Evolutionary conservation across 1,140 invertebrate genomes (phyloP).

Genomic region (Aphelenchoides besseyi): DNA sequence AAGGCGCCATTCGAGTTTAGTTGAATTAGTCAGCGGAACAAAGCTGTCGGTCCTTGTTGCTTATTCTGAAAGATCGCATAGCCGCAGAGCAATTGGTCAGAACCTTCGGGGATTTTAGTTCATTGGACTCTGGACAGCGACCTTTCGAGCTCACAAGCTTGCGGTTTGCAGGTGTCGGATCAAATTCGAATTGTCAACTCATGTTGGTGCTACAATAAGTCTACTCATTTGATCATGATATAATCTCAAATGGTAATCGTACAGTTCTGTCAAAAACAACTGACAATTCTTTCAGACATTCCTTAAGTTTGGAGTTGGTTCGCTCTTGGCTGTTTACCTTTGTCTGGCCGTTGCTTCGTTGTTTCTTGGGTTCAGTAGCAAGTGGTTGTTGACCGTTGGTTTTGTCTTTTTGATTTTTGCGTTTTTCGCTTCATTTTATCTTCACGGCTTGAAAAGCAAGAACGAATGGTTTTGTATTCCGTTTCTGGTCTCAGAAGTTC

Average conservation of each 20-base stretch:
- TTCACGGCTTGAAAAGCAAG: background rate
- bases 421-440: slow-evolving; percentile 11
- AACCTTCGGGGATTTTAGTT: background rate
- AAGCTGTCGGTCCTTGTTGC: background rate
- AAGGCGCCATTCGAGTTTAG: no score
- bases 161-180: background rate
- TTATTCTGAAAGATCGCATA: background rate
- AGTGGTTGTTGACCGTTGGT: background rate
- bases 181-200: background rate
- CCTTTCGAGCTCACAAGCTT: background rate
- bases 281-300: background rate
- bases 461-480: slow-evolving; percentile 16
- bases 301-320: background rate
- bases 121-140: background rate
- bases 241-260: background rate
- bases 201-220: no score
- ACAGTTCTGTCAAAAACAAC: no score
- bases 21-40: background rate
- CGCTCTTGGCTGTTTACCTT: background rate
- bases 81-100: background rate
- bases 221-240: background rate
- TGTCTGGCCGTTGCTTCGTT: background rate
- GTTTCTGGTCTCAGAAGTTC: slow-evolving; percentile 15
- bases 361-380: background rate
- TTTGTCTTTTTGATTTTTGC: background rate